These are phyloP conservation scores for Linnaemya tessellans DNA, from an alignment of 2,888 invertebrate genomes.

Conservation along the genomic window DNA sequence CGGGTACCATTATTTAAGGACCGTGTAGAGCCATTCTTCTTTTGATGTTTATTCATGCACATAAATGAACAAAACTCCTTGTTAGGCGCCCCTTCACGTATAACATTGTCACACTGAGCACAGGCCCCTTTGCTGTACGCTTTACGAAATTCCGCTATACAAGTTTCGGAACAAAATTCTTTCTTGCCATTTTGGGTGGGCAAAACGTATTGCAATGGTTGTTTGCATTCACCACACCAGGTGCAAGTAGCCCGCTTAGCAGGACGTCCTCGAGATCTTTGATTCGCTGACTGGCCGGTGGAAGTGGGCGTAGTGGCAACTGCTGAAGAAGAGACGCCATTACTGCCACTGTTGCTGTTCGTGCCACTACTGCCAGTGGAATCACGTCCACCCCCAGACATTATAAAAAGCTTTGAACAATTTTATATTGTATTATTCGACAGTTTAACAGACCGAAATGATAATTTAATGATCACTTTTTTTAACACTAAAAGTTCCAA, in stretches of 20 bases:
- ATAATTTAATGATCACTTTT: not conserved
- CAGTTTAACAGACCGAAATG: slow-evolving; percentile 28
- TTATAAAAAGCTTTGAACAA: slow-evolving; percentile 70
- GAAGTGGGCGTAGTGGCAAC: slow-evolving; percentile 74
- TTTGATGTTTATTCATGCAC: slow-evolving; percentile 93
- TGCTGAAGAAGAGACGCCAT: slow-evolving; percentile 74
- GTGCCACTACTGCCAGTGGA: slow-evolving; percentile 74
- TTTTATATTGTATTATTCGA: slow-evolving; percentile 60
- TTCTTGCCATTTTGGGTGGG: slow-evolving; percentile 93
- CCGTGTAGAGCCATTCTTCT: slow-evolving; percentile 86
- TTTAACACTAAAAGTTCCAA: slow-evolving; percentile 23
- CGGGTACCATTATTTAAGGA: slow-evolving; percentile 75
- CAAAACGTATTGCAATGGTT: slow-evolving; percentile 92
- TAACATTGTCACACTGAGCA: slow-evolving; percentile 93
- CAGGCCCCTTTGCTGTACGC: slow-evolving; percentile 95
- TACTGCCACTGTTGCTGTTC: slow-evolving; percentile 72
- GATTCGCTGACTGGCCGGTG: slow-evolving; percentile 73
- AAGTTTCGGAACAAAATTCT: slow-evolving; percentile 95
- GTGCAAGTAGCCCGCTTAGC: slow-evolving; percentile 90
- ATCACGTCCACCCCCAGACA: slow-evolving; percentile 81
- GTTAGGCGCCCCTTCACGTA: slow-evolving; percentile 88
- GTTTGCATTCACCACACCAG: slow-evolving; percentile 93
- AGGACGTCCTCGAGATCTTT: slow-evolving; percentile 87
- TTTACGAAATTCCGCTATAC: slow-evolving; percentile 94
- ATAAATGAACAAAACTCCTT: slow-evolving; percentile 93